A percentile compares a stretch with the other conserved stretches of the same genome.
phyloP scores from a whole-genome alignment of 2,888 invertebrate species.

The Acronicta psi region DNA sequence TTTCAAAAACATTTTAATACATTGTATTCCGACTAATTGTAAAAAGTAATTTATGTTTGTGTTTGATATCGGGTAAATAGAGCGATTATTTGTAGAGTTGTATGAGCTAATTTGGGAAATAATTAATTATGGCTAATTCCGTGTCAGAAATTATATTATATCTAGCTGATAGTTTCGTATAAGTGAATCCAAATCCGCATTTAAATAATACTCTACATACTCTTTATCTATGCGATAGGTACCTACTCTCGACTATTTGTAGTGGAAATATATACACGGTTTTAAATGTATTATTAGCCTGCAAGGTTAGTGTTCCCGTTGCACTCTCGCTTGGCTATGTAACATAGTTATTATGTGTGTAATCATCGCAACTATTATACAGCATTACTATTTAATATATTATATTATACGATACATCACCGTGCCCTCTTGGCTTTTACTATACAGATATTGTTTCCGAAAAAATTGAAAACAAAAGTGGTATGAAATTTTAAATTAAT shows the following conservation, averaged over 20 bases:
- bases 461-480: constrained; percentile 43
- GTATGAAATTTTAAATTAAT: no score
- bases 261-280: constrained; percentile 75
- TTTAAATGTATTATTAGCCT: constrained; percentile 83
- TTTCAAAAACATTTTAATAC: not conserved
- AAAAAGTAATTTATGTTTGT: not conserved
- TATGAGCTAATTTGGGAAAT: not conserved
- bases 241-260: constrained; percentile 66
- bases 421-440: constrained; percentile 45
- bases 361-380: constrained; percentile 49
- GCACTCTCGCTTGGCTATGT: constrained; percentile 67
- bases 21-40: constrained; percentile 4
- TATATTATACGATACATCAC: constrained; percentile 40
- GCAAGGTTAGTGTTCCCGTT: constrained; percentile 83
- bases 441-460: constrained; percentile 17
- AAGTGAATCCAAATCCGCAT: constrained; percentile 43
- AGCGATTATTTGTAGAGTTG: not conserved
- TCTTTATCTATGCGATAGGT: constrained; percentile 65
- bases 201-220: constrained; percentile 53
- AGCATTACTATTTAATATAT: constrained; percentile 40
- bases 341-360: constrained; percentile 28
- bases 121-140: not conserved
- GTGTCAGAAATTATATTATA: constrained; percentile 1
- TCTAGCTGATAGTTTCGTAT: not conserved
- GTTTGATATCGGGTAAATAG: not conserved